Base-by-base conservation (phyloP, 2,113 vertebrate genomes). In the Mola mola region DNA sequence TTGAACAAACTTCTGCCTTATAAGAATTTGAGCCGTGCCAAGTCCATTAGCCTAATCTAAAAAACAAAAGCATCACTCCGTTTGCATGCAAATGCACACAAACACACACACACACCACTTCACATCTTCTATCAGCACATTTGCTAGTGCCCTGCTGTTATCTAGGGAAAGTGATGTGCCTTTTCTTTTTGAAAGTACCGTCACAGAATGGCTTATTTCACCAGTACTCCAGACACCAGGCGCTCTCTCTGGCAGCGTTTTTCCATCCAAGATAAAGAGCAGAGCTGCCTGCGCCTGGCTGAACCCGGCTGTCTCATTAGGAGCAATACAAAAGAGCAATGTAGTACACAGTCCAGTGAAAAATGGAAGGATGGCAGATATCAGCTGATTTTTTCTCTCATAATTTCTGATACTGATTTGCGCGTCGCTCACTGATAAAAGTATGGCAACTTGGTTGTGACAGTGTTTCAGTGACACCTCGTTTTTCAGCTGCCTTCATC, bases 21-120 rank as follows among this genome's bases (percentile, higher is more conserved):
- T 63, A 74, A 81, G 65, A 61, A 56, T 66, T 77, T 60, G 41
- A 62, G 72, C 47, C 20, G 63, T 73, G 74, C 85, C 81, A 89
- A 76, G 70, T 79, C 75, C 86, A 88, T 88, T 88, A 85, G 76
- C 8, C 75, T 87, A 88, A 88, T 89, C 82, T 87, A 51, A 82
- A 80, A 81, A 79, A 84, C 78, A 85, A 87, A 88, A 85, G 63
- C 62, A 72, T 63, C 76, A 84, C 67, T 78, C 74, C 4, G 50
- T 74, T 72, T 72, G 38, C n/a, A n/a, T 26, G 16, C 52, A 65
- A 51, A 36, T 44, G 28, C 57, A 17, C 11, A 25, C 38, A 24
- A 37, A 38, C 29, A 12, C 62, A 36, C 38, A 33, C 72, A 21
- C 66, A 38, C 62, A 24, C 28, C 15, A 11, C 50, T 46, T 64